These are phyloP conservation scores for Drosophila kikkawai DNA, from an alignment of 1,140 invertebrate genomes.

Conservation along the genomic window DNA sequence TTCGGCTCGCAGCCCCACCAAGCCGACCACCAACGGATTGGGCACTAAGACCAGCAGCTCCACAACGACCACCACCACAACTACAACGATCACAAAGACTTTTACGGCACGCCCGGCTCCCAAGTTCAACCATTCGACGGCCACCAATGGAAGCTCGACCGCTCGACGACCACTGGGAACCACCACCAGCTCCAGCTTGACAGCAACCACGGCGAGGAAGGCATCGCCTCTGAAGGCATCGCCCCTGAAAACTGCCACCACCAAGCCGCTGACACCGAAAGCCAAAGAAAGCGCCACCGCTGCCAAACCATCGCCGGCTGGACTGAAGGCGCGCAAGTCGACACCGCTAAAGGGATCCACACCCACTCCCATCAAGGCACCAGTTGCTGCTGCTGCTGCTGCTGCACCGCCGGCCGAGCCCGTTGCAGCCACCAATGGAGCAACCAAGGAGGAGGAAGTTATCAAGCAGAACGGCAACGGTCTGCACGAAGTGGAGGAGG, in stretches of 20 bases:
- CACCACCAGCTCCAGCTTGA: conserved; percentile 18
- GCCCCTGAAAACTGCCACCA: conserved; percentile 18
- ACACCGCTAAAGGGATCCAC: conserved; percentile 46
- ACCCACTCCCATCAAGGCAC: conserved; percentile 20
- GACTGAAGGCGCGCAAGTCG: conserved; percentile 30
- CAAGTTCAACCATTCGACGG: conserved; percentile 61
- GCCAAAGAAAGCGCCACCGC: conserved; percentile 60
- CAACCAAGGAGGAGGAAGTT: conserved; percentile 22
- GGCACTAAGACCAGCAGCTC: conserved; percentile 40
- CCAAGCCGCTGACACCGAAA: conserved; percentile 66
- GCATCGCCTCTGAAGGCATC: conserved; percentile 48
- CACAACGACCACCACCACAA: conserved; percentile 47
- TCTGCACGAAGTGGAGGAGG: conserved; percentile 37
- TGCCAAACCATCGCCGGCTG: conserved; percentile 55
- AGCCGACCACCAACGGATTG: conserved; percentile 61
- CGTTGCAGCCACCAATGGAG: conserved; percentile 43
- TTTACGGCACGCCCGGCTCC: conserved; percentile 79
- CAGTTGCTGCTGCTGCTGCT: not conserved
- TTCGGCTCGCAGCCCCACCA: conserved; percentile 67
- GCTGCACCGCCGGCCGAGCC: conserved; percentile 11
- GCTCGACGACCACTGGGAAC: conserved; percentile 34
- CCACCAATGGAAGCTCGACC: conserved; percentile 18
- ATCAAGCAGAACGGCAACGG: conserved; percentile 54
- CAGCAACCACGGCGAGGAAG: conserved; percentile 34
- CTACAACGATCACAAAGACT: conserved; percentile 74